Evolutionary conservation across 1,140 invertebrate species (phyloP).

Genomic region (Steinernema feltiae): DNA sequence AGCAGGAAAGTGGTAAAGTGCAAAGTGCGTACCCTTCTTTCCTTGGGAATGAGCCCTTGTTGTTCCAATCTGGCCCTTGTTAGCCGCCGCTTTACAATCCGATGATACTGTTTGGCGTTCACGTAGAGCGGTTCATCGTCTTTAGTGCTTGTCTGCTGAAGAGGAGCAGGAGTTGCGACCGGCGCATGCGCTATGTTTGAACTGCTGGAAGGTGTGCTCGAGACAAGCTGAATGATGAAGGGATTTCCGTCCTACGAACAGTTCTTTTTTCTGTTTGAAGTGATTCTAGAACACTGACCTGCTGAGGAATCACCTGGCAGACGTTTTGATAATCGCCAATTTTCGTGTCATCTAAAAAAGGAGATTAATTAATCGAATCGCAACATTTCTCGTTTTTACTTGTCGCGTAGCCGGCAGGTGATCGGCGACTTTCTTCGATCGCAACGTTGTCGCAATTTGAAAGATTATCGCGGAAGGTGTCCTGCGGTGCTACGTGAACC

Average conservation of each 20-base stretch:
- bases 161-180: neutral
- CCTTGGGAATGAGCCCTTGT: neutral
- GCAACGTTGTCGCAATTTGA: neutral
- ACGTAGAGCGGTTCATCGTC: constrained; percentile 1
- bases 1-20: neutral
- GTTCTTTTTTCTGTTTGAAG: neutral
- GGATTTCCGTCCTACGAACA: neutral
- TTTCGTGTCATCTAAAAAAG: constrained; percentile 27
- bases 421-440: neutral
- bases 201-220: neutral
- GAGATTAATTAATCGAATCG: constrained; percentile 16
- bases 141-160: neutral
- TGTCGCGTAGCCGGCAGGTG: neutral
- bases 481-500: neutral
- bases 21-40: neutral
- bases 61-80: neutral
- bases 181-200: too few species aligned
- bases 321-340: neutral
- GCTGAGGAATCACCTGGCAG: constrained; percentile 1
- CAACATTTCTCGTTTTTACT: neutral
- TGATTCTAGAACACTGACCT: neutral
- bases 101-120: neutral
- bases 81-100: neutral
- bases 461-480: neutral
- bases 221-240: neutral